A percentile compares a stretch with the other conserved stretches of the same genome.
phyloP scores from a whole-genome alignment of 2,113 vertebrate species.

The Phrynosoma platyrhinos region DNA sequence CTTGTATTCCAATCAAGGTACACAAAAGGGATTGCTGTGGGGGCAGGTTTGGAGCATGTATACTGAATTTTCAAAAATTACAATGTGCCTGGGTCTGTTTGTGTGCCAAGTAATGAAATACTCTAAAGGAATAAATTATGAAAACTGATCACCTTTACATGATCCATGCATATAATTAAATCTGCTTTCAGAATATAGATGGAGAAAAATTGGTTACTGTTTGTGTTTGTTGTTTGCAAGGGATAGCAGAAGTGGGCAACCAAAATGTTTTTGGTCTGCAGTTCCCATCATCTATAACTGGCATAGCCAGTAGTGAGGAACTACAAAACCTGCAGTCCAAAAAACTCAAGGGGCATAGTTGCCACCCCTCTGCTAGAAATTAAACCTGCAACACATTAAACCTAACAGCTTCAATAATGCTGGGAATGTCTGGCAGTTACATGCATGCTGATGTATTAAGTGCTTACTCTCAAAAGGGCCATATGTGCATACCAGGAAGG shows the following conservation, averaged over 20 bases:
- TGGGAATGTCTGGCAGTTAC: not conserved
- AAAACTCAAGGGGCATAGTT: too few relatives aligned
- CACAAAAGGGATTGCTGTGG: not conserved
- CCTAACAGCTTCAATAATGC: not conserved
- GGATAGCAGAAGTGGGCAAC: too few relatives aligned
- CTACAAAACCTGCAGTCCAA: not conserved
- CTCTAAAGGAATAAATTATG: not conserved
- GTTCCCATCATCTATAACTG: too few relatives aligned
- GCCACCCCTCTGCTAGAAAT: too few relatives aligned
- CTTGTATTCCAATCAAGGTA: constrained; percentile 76
- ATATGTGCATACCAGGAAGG: too few relatives aligned
- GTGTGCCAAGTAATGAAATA: not conserved
- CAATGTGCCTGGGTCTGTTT: too few relatives aligned
- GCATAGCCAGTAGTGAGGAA: too few relatives aligned
- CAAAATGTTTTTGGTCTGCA: too few relatives aligned
- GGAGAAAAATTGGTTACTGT: not conserved
- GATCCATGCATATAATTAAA: not conserved
- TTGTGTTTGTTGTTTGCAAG: not conserved
- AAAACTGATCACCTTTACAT: not conserved
- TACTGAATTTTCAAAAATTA: not conserved
- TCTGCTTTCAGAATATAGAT: not conserved
- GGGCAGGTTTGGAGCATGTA: not conserved
- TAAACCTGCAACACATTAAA: too few relatives aligned
- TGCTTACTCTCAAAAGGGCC: too few relatives aligned
- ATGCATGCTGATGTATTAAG: too few relatives aligned